These are phyloP conservation scores for Pelobates cultripes DNA, from an alignment of 2,797 vertebrate species.

Conservation along the genomic window DNA sequence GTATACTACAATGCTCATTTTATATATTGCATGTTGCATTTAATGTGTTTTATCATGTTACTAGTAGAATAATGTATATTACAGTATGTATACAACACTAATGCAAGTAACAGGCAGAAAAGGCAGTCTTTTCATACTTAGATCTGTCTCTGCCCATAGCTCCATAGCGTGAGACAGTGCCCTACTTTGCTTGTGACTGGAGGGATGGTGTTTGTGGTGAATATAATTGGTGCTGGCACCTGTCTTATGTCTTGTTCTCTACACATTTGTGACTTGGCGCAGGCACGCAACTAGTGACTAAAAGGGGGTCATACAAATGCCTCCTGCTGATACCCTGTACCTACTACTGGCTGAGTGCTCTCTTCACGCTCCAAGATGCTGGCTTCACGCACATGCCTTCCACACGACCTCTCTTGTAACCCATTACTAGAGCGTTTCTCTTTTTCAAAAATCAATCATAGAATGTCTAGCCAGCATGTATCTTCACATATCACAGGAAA, in stretches of 20 bases:
- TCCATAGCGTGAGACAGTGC: constrained; percentile 51
- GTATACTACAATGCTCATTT: too few species aligned
- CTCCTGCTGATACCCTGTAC: not conserved
- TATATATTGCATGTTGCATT: too few species aligned
- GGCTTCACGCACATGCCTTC: constrained; percentile 13
- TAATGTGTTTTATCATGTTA: too few species aligned
- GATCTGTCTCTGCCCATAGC: constrained; percentile 5
- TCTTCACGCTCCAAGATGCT: not conserved
- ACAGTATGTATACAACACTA: not conserved
- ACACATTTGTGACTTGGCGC: constrained; percentile 34
- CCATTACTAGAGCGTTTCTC: not conserved
- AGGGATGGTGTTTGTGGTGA: constrained; percentile 51
- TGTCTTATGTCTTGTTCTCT: constrained; percentile 53
- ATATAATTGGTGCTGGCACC: constrained; percentile 55
- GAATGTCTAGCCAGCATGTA: not conserved
- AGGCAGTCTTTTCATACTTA: constrained; percentile 6
- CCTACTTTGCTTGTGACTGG: constrained; percentile 53
- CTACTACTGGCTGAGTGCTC: not conserved
- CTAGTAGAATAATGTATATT: too few species aligned
- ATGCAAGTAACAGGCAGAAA: not conserved
- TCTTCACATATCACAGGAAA: not conserved
- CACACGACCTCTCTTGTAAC: constrained; percentile 24
- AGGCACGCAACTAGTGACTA: constrained; percentile 33
- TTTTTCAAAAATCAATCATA: not conserved
- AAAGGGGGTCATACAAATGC: constrained; percentile 7